A percentile compares a stretch with the other conserved stretches of the same genome.
These are phyloP conservation scores for Spinus pinus DNA, from an alignment of 2,797 vertebrate species.

Conservation along the genomic window DNA sequence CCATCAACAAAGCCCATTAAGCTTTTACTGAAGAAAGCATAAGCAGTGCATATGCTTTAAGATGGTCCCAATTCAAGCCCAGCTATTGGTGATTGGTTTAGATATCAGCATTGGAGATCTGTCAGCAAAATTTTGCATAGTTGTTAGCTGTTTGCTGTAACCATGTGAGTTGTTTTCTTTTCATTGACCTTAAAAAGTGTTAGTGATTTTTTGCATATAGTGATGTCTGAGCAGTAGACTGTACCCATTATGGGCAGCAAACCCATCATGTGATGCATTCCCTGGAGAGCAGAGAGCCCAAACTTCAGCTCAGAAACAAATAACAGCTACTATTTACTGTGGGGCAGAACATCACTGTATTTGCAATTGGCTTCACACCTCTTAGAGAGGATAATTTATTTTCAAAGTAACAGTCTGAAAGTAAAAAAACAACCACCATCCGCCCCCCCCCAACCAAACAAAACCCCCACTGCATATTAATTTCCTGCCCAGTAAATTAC, in stretches of 20 bases:
- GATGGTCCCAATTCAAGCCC: neutral
- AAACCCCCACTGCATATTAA: neutral
- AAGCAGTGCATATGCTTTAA: neutral
- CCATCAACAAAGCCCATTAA: neutral
- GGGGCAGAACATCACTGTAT: neutral
- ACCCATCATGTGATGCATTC: neutral
- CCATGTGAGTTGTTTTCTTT: neutral
- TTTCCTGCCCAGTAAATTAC: neutral
- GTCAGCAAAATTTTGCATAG: neutral
- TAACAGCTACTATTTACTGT: neutral
- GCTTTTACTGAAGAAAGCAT: neutral
- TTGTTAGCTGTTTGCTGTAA: neutral
- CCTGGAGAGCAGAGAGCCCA: neutral
- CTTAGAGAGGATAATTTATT: neutral
- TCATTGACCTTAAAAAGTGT: neutral
- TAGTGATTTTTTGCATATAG: neutral
- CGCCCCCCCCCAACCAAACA: neutral
- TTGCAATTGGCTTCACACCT: neutral
- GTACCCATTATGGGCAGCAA: neutral
- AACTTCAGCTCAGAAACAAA: neutral
- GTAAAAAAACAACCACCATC: rapidly evolving
- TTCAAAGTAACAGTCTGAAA: neutral
- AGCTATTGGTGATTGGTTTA: neutral
- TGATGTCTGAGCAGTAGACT: neutral
- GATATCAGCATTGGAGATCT: neutral